phyloP scores from a whole-genome alignment of 2,113 vertebrate species.

The Propithecus coquereli region DNA sequence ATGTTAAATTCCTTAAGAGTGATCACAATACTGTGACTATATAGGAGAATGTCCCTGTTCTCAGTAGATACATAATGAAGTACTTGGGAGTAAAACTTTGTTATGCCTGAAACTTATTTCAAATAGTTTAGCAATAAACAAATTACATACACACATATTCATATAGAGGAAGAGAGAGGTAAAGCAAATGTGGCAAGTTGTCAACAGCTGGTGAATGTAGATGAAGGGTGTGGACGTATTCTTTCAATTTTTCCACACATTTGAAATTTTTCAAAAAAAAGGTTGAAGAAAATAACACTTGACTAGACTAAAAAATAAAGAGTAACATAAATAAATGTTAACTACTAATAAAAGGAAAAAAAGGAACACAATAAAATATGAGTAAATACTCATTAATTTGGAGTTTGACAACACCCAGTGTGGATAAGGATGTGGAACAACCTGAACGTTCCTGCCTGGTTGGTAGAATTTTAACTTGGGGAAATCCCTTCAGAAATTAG shows the following conservation, averaged over 20 bases:
- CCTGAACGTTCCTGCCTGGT: not conserved
- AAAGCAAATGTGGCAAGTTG: constrained; percentile 6
- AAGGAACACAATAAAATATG: not conserved
- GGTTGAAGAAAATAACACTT: constrained; percentile 24
- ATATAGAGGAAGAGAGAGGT: not conserved
- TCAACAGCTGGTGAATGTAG: not conserved
- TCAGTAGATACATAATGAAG: constrained; percentile 12
- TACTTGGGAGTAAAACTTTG: not conserved
- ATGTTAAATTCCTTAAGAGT: not conserved
- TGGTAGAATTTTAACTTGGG: not conserved
- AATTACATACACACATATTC: not conserved
- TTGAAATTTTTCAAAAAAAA: constrained; percentile 23
- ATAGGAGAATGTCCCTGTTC: constrained; percentile 5
- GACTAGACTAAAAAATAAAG: not conserved
- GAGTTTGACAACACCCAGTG: not conserved
- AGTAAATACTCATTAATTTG: not conserved
- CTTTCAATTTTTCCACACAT: constrained; percentile 7
- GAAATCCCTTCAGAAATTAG: not conserved
- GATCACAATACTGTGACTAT: not conserved
- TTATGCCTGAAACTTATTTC: constrained; percentile 20
- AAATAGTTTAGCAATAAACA: constrained; percentile 18
- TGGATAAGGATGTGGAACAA: not conserved
- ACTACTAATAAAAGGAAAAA: constrained; percentile 8
- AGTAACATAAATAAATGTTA: not conserved
- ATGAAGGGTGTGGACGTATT: not conserved